Percentiles rank a stretch among this genome's conserved stretches.
phyloP scores from a whole-genome alignment of 2,888 invertebrate species.

The Dicyrtoma fusca region DNA sequence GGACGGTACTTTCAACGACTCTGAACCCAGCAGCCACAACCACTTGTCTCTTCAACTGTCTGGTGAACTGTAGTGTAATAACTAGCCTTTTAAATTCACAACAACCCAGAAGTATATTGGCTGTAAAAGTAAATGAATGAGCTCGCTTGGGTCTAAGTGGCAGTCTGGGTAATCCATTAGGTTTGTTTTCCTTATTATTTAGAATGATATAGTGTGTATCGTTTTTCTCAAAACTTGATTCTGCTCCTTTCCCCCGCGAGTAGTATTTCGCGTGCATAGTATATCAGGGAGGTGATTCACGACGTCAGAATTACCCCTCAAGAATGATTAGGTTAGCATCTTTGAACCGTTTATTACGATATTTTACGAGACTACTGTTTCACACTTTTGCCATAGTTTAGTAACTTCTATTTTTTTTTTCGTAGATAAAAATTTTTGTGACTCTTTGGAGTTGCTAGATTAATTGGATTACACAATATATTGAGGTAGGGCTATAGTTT shows the following conservation, averaged over 20 bases:
- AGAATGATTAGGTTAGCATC: slow-evolving; percentile 6
- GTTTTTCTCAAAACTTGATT: background rate
- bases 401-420: background rate
- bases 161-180: background rate
- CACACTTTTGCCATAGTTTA: slow-evolving; percentile 8
- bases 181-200: background rate
- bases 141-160: background rate
- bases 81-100: too few relatives aligned
- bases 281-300: slow-evolving; percentile 2
- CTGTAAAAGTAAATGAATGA: background rate
- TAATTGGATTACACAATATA: too few relatives aligned
- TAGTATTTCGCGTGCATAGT: background rate
- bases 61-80: too few relatives aligned
- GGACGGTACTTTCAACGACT: too few relatives aligned
- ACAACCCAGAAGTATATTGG: too few relatives aligned
- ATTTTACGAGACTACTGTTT: slow-evolving; percentile 15
- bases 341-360: background rate
- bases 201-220: background rate
- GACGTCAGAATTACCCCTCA: slow-evolving; percentile 2
- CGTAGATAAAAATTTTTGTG: background rate
- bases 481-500: too few relatives aligned
- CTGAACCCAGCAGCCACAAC: too few relatives aligned
- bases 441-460: too few relatives aligned
- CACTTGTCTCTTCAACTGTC: too few relatives aligned
- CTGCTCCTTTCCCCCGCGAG: background rate